Base-by-base conservation (phyloP, 2,888 invertebrate genomes). In the Plagodis pulveraria region DNA sequence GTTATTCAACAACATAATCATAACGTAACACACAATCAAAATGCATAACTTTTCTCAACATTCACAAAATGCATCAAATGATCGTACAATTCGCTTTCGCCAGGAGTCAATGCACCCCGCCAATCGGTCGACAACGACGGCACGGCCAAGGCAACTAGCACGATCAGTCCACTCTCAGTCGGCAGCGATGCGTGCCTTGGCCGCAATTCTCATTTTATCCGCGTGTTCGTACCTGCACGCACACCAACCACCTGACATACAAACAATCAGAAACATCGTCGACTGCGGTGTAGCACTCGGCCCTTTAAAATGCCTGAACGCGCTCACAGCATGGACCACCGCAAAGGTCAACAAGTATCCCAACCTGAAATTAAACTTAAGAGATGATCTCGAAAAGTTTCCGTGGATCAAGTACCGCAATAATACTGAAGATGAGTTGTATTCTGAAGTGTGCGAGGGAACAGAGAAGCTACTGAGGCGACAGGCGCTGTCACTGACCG, bases 291-390 rank as follows among this genome's bases (percentile, higher is more conserved):
- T 73, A 58, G 67, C 74, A n/a, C 76, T 91, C 51, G 93, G 93
- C 48, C 80, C 93, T 6, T 62, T 91, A 58, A 93, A 93, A 79
- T 95, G 95, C 77, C 76, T 94, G 50, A 93, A 93, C 74, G 87
- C 94, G n/a, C 91, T 93, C 56, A 87, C 94, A 48, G 78, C 92
- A 22, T 93, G 93, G 86, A 92, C 94, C 46, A 89, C 94, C 35
- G 80, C 86, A 71, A 79, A 79, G 33, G 88, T 89, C 1, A 51
- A 83, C 53, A 69, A 67, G 54, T 58, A 74, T 53, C 63, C 71
- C 34, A 62, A 69, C 9, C 51, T 58, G 42, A 60, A 48, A 33
- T 74, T 74, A 59, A 78, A 80, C 62, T 63, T 87, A 48, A 73
- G 75, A n/a, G 74, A 77, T 35, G 84, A 88, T 63, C 70, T 87